Evolutionary conservation across 1,140 invertebrate species (phyloP).

Genomic region (Leptestheria dahalacensis): DNA sequence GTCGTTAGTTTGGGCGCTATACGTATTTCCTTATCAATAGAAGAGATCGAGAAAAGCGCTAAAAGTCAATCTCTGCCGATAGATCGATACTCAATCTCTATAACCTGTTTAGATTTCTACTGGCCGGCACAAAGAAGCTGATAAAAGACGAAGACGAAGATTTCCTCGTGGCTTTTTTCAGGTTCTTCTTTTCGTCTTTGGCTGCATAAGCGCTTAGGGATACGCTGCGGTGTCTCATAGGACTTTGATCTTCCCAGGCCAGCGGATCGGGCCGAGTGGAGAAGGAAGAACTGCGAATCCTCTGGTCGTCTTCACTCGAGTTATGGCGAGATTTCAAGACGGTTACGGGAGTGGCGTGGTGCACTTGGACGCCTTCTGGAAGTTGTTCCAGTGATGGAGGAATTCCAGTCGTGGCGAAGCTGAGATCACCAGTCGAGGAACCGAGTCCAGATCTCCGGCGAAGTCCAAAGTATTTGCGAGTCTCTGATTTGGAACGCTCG

Average conservation of each 20-base stretch:
- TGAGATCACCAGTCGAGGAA: neutral
- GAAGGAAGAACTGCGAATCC: neutral
- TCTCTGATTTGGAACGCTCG: neutral
- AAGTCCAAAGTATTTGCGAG: neutral
- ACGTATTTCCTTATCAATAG: no score
- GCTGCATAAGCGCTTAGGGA: neutral
- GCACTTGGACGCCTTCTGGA: slow-evolving; percentile 6
- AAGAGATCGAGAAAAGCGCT: no score
- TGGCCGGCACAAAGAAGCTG: no score
- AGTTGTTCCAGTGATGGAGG: slow-evolving; percentile 1
- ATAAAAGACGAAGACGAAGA: neutral
- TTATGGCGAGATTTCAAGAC: neutral
- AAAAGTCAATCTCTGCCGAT: neutral
- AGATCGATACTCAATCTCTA: neutral
- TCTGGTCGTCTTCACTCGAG: neutral
- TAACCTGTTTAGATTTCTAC: neutral
- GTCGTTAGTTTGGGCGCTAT: no score
- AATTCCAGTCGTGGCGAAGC: neutral
- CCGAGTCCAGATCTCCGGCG: neutral
- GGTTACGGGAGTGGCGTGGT: slow-evolving; percentile 21
- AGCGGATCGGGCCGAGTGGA: neutral
- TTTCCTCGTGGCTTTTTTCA: neutral
- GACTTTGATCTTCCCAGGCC: neutral
- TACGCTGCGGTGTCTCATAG: neutral
- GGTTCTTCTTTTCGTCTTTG: neutral